Evolutionary conservation across 2,797 vertebrate species (phyloP).

Genomic region (Limnodromus scolopaceus): DNA sequence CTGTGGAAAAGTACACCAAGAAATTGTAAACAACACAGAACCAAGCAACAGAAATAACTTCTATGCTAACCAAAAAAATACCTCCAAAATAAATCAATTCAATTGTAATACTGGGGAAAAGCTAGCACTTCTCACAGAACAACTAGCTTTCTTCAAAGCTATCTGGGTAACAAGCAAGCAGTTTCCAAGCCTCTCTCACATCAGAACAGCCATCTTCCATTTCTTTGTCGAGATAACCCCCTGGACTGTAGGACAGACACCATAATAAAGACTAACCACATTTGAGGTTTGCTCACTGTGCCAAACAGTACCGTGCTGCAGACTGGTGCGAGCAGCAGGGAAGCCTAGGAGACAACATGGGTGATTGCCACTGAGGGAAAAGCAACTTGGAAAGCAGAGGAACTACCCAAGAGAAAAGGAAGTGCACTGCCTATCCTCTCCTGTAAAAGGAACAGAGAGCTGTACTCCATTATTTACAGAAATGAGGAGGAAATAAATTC

Average conservation of each 20-base stretch:
- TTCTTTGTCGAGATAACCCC: neutral
- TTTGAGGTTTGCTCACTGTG: neutral
- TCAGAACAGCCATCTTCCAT: neutral
- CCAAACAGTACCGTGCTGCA: neutral
- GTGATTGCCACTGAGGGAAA: neutral
- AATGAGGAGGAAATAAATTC: neutral
- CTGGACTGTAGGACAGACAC: neutral
- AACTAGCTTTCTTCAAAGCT: neutral
- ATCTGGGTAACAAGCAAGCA: neutral
- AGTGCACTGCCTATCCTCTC: neutral
- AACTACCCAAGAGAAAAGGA: neutral
- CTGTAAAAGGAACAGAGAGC: neutral
- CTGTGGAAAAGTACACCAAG: conserved; percentile 69
- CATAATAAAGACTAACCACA: neutral
- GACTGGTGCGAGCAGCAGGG: neutral
- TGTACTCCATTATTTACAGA: neutral
- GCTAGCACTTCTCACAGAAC: neutral
- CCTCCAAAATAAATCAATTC: neutral
- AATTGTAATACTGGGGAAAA: neutral
- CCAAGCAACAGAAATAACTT: neutral
- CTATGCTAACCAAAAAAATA: neutral
- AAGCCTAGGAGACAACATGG: neutral
- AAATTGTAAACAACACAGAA: neutral
- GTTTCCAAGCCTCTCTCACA: neutral
- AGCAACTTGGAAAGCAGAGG: neutral